Conservation (phyloP, 2,888 invertebrate genomes). For the Muschampia plurimacula region DNA sequence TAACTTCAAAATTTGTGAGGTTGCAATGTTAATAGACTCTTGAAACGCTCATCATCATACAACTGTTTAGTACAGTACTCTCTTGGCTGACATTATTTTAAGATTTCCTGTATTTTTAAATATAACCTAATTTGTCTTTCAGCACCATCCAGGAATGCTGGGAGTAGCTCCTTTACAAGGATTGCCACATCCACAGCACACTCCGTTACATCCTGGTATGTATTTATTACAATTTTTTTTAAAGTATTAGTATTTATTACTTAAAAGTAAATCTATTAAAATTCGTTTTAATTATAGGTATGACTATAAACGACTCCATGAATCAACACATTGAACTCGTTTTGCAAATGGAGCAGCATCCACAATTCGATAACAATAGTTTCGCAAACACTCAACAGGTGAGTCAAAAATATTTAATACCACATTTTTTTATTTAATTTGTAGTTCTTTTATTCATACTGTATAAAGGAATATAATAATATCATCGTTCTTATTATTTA, state of each 20-base stretch:
- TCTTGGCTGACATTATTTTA: too few relatives aligned
- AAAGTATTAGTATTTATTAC: background rate
- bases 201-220: constrained; percentile 81
- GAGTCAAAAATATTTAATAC: constrained; percentile 32
- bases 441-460: too few relatives aligned
- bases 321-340: constrained; percentile 84
- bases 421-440: too few relatives aligned
- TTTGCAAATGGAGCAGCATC: constrained; percentile 83
- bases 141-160: constrained; percentile 84
- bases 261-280: background rate
- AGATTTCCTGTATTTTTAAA: background rate
- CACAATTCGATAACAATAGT: constrained; percentile 82
- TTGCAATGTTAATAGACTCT: too few relatives aligned
- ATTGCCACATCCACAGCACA: constrained; percentile 84
- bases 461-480: too few relatives aligned
- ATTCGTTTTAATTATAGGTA: constrained; percentile 61
- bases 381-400: constrained; percentile 83
- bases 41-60: too few relatives aligned
- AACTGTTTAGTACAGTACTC: too few relatives aligned
- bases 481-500: too few relatives aligned
- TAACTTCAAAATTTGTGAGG: too few relatives aligned
- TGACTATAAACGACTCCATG: constrained; percentile 84
- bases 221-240: constrained; percentile 32
- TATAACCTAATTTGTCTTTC: constrained; percentile 54
- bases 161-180: constrained; percentile 80